Percentiles rank a stretch among this genome's conserved stretches.
Conservation (phyloP, 2,797 vertebrate genomes). For the Enteromius anoplus region DNA sequence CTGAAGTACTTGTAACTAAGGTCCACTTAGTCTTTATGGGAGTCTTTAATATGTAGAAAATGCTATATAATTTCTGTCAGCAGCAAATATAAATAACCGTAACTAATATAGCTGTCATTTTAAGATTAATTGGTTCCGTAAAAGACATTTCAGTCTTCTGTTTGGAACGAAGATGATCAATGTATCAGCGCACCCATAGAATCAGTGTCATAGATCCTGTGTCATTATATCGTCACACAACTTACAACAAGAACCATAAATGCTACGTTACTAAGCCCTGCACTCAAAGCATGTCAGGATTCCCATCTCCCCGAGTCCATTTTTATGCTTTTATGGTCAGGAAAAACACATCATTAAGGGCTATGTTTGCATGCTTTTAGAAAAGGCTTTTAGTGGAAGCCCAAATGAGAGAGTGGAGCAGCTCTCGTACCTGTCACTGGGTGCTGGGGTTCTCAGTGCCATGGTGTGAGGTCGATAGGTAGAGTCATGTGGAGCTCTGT, state of each 20-base stretch:
- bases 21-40: not conserved
- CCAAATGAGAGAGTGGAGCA: constrained; percentile 15
- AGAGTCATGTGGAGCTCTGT: constrained; percentile 76
- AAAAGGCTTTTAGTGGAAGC: constrained; percentile 32
- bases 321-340: constrained; percentile 37
- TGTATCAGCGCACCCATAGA: constrained; percentile 13
- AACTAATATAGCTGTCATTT: constrained; percentile 58
- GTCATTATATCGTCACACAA: constrained; percentile 34
- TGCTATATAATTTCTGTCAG: constrained; percentile 28
- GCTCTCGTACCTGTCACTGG: constrained; percentile 52
- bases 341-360: constrained; percentile 37
- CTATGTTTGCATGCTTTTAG: constrained; percentile 31
- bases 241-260: constrained; percentile 37
- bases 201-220: constrained; percentile 32
- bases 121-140: constrained; percentile 18
- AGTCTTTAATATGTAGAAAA: constrained; percentile 8
- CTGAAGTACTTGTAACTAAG: not conserved
- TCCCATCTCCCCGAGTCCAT: constrained; percentile 17
- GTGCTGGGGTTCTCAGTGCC: constrained; percentile 77
- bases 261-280: constrained; percentile 20
- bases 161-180: constrained; percentile 43
- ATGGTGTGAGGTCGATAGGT: constrained; percentile 77
- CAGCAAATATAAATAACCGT: constrained; percentile 59
- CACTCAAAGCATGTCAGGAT: constrained; percentile 29
- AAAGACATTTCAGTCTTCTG: not conserved